Evolutionary conservation across 2,797 vertebrate species (phyloP).

Genomic region (Bradypodion pumilum): DNA sequence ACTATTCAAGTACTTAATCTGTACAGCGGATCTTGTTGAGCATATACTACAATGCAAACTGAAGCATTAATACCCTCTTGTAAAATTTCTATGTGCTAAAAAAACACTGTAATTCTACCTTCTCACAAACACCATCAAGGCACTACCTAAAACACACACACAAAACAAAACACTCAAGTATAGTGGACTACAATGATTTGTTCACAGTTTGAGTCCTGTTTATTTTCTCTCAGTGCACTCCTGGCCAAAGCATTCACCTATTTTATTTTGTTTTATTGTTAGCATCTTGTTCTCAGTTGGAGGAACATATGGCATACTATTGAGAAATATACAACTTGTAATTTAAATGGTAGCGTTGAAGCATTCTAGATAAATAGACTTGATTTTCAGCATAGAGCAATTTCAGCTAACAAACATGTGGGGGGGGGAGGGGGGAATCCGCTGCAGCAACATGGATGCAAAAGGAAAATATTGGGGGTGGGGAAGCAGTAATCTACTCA

Average conservation of each 20-base stretch:
- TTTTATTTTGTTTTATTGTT: constrained; percentile 33
- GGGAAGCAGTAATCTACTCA: not conserved
- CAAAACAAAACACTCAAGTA: constrained; percentile 19
- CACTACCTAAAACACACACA: not conserved
- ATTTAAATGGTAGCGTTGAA: constrained; percentile 37
- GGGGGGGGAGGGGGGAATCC: constrained; percentile 53
- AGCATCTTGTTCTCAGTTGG: constrained; percentile 22
- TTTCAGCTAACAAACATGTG: constrained; percentile 48
- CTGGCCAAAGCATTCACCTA: constrained; percentile 26
- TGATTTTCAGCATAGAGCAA: constrained; percentile 33
- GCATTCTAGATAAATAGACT: constrained; percentile 16
- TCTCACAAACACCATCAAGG: constrained; percentile 41
- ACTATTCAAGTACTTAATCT: constrained; percentile 33
- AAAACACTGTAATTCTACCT: constrained; percentile 27
- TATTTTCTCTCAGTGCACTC: constrained; percentile 32
- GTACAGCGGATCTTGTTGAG: constrained; percentile 21
- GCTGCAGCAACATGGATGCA: constrained; percentile 6
- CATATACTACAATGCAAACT: constrained; percentile 21
- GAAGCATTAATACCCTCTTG: constrained; percentile 24
- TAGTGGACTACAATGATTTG: constrained; percentile 14
- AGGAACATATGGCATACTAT: constrained; percentile 37
- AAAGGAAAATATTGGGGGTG: constrained; percentile 25
- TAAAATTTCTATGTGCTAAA: constrained; percentile 34
- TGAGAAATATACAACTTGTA: constrained; percentile 27
- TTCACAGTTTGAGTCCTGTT: constrained; percentile 40